Base-by-base conservation (phyloP, 2,113 vertebrate genomes). In the Shinisaurus crocodilurus region DNA sequence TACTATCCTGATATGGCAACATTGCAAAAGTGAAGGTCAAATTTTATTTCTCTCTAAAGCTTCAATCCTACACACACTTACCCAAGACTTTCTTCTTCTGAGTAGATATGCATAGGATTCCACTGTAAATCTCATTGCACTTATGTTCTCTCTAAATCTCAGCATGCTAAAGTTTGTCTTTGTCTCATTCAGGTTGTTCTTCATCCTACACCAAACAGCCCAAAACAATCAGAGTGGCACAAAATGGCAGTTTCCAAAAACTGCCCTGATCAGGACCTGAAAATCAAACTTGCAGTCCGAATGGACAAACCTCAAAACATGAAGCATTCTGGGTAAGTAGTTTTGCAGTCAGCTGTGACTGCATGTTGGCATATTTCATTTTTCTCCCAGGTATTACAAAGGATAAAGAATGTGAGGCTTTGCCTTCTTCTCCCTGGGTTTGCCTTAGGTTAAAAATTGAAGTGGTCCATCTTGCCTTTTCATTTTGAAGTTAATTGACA, bases 221-320 rank as follows among this genome's bases (percentile, higher is more conserved):
- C 98, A 88, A 99, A 99, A 94, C 99, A 99, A 95, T 98, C 98
- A 1, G 99, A 99, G 91, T 98, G 98, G 93, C 99, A 99, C 94
- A 99, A 99, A 97, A 99, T 99, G 99, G 95, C 98, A 0, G 98
- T 99, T 93, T 99, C 98, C 79, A 99, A 99, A 98, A 99, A 99
- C 91, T 99, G 99, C 90, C 96, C 98, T 0, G 99, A 99, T 96
- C 98, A 97, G 87, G 99, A 99, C 94, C 97, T 99, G 90, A 99
- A 97, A 97, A 99, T 99, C 95, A 99, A 99, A 96, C 97, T 99
- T 91, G 99, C 99, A 0, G 98, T 99, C 70, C 97, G 99, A 95
- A 99, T 99, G 99, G 99, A 99, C 96, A 99, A 99, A 93, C 99
- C 99, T 79, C 99, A 99, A 95, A 99, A 99, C 97, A 99, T 99